Conservation (phyloP, 1,140 invertebrate genomes). For the Leptopilina clavipes region DNA sequence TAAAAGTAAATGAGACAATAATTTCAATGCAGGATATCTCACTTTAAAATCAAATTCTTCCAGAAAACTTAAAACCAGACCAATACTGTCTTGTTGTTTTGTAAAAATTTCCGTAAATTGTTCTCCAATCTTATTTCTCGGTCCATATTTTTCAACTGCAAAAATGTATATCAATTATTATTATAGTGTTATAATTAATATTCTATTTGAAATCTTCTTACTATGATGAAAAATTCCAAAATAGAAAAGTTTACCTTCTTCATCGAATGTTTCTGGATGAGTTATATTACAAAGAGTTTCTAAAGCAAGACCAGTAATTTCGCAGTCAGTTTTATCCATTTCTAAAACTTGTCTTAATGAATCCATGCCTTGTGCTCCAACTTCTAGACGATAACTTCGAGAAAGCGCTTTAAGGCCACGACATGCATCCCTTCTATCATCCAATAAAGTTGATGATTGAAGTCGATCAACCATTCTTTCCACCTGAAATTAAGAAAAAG, state of each 20-base stretch:
- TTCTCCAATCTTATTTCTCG: constrained; percentile 80
- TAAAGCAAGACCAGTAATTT: constrained; percentile 93
- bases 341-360: constrained; percentile 87
- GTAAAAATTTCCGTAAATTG: constrained; percentile 99
- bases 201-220: constrained; percentile 20
- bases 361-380: constrained; percentile 96
- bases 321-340: constrained; percentile 89
- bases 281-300: constrained; percentile 95
- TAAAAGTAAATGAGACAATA: constrained; percentile 87
- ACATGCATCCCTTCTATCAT: constrained; percentile 97
- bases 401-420: constrained; percentile 95
- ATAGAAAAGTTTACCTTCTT: constrained; percentile 79
- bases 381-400: constrained; percentile 93
- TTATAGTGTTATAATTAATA: too few relatives aligned
- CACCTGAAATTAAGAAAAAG: constrained; percentile 78
- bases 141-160: constrained; percentile 72
- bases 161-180: constrained; percentile 31
- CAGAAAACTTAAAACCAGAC: constrained; percentile 88
- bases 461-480: constrained; percentile 94
- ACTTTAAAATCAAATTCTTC: constrained; percentile 97
- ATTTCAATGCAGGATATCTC: constrained; percentile 88
- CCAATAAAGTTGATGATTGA: constrained; percentile 92
- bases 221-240: neutral
- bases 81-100: constrained; percentile 92
- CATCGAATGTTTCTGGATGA: constrained; percentile 87